Evolutionary conservation across 1,140 invertebrate species (phyloP), one percentile per base, ranked within the genome.

Genomic region (Sesamia nonagrioides): DNA sequence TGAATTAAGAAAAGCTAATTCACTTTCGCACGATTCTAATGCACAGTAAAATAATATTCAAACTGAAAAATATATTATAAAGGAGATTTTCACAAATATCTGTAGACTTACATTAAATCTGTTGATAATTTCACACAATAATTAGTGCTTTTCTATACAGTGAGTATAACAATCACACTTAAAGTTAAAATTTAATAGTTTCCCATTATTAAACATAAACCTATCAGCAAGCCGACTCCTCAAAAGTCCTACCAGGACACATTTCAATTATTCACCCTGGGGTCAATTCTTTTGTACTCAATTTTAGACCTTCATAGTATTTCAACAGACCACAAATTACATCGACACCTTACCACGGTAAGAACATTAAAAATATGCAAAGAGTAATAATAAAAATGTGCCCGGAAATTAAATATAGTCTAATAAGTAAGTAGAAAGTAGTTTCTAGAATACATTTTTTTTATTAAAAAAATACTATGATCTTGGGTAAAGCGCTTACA

Each of bases 251-350:
- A 80, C 52, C 18, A 48, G 66, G 21, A 66, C 71, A 66, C 58
- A 75, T 68, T 79, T 72, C 63, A 77, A 85, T 76, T 79, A 84
- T 83, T 45, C 68, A 82, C 54, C 80, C 63, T 52, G 35, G 63
- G 27, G 54, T 77, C 71, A 48, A 75, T 42, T 75, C 42, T 63
- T 87, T 84, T 88, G 84, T 86, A 88, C 84, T 86, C 61, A 78
- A 78, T 35, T 82, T 88, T 86, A 86, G 79, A 84, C 82, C 84
- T 83, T 81, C 60, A 61, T 15, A 50, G 18, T 61, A 75, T 35
- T 71, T 42, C 50, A 60, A 75, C 71, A 82, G 33, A 75, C 58
- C 74, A 76, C 45, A 77, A 74, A 80, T 78, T 78, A 69, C 45
- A 76, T 45, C 58, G 71, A 80, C 61, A 82, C 42, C 42, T 60